A percentile compares a stretch with the other conserved stretches of the same genome.
phyloP scores from a whole-genome alignment of 1,140 invertebrate genomes.

The Drosophila kepulauana region DNA sequence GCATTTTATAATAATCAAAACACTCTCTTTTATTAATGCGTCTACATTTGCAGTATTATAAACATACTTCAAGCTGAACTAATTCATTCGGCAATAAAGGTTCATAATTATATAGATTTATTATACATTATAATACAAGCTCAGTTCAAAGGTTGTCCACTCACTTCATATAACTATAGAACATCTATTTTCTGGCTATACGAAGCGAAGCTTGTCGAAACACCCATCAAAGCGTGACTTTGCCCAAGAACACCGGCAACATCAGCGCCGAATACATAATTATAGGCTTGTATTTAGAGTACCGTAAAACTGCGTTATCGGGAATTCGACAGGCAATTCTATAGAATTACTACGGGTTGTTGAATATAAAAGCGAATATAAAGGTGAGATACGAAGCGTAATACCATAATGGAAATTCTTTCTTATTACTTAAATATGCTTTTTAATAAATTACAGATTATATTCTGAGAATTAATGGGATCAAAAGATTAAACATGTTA shows the following conservation, averaged over 20 bases:
- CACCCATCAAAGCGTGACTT: constrained; percentile 40
- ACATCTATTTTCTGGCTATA: constrained; percentile 6
- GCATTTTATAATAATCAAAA: constrained; percentile 2
- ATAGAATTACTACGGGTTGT: too few relatives aligned
- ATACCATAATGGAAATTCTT: too few relatives aligned
- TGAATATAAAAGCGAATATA: too few relatives aligned
- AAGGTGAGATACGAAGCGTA: too few relatives aligned
- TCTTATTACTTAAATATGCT: too few relatives aligned
- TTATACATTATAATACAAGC: neutral
- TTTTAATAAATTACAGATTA: too few relatives aligned
- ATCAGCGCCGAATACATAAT: constrained; percentile 25
- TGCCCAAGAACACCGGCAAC: constrained; percentile 11
- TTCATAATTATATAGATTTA: constrained; percentile 3
- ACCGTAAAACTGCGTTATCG: neutral
- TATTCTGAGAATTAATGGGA: too few relatives aligned
- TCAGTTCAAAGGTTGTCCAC: constrained; percentile 8
- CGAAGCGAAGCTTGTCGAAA: constrained; percentile 11
- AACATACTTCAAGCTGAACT: constrained; percentile 5
- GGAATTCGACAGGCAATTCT: neutral
- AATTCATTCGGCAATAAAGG: constrained; percentile 20
- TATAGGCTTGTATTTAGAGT: neutral
- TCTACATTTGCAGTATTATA: constrained; percentile 2
- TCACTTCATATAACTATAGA: constrained; percentile 12
- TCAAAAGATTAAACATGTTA: too few relatives aligned
- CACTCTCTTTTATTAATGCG: neutral